Evolutionary conservation across 2,888 invertebrate species (phyloP).

Genomic region (Callyntrura sp.): DNA sequence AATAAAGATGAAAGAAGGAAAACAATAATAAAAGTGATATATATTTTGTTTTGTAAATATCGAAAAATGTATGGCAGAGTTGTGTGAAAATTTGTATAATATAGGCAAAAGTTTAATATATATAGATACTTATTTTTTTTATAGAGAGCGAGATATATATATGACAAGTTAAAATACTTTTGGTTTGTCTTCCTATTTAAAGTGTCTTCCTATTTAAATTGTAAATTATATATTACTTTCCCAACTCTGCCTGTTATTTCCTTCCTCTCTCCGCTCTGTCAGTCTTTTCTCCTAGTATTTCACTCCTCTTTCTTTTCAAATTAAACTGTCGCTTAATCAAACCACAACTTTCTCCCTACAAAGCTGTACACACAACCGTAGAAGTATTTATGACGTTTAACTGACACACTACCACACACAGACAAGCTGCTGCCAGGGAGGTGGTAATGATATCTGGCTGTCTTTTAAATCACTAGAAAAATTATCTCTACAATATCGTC

Average conservation of each 20-base stretch:
- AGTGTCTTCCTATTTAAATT: too few relatives aligned
- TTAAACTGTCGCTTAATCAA: neutral
- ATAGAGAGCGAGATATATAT: too few relatives aligned
- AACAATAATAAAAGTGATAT: too few relatives aligned
- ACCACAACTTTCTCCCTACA: too few relatives aligned
- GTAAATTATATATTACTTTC: neutral
- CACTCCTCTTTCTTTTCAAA: constrained; percentile 12
- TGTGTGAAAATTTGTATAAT: too few relatives aligned
- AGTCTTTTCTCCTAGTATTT: constrained; percentile 13
- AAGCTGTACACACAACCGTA: too few relatives aligned
- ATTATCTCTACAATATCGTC: too few relatives aligned
- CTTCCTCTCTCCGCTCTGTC: neutral
- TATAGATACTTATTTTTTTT: neutral
- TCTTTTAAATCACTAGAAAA: too few relatives aligned
- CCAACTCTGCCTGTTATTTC: too few relatives aligned
- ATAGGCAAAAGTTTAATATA: neutral
- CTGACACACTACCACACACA: constrained; percentile 25
- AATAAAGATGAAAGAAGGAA: neutral
- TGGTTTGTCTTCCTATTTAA: neutral
- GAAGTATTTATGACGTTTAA: neutral
- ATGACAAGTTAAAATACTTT: neutral
- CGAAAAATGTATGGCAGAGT: too few relatives aligned
- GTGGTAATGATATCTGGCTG: too few relatives aligned
- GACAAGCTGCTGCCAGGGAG: neutral
- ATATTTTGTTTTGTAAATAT: too few relatives aligned